Base-by-base conservation (phyloP, 2,113 vertebrate species). In the Thalassoma bifasciatum region DNA sequence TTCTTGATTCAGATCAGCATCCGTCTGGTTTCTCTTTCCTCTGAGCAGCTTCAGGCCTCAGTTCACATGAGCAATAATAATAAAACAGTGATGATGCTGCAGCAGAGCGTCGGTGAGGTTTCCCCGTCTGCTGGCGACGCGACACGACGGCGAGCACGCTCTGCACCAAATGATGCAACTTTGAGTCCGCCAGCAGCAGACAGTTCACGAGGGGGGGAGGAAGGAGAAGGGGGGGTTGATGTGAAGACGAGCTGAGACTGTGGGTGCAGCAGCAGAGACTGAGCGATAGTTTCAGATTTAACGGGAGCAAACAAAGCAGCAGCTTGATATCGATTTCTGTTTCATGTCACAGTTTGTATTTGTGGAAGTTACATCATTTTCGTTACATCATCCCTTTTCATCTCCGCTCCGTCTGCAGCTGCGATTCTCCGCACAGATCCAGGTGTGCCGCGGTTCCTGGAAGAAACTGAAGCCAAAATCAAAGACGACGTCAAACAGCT, bases 81-180 rank as follows among this genome's bases (percentile, higher is more conserved):
- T 6, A 17, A 56, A 38, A 59, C 63, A 0, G 22, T 1, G 2
- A 10, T 42, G 68, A 65, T 72, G 72, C 66, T 62, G 69, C 50
- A 36, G 75, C 30, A 51, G 51, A 56, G 54, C 1, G 23, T 44
- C 23, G 14, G 66, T 51, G 38, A 81, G 46, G 52, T 1, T 11
- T 36, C 42, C 49, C 58, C n/a, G 36, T 44, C 62, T 37, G 70
- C 51, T 23, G 21, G 37, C 38, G 56, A 14, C 40, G 8, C 44
- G 8, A 5, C 19, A 10, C n/a, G n/a, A n/a, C n/a, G n/a, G n/a
- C n/a, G n/a, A 71, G 47, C 58, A 8, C 36, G 14, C 70, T 81
- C 68, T 73, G 78, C 81, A 79, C 75, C 69, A 66, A 66, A 62
- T 75, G 21, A 79, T 76, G 81, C 71, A 84, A 47, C 79, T 34